Evolutionary conservation across 1,140 invertebrate species (phyloP), one percentile per base, ranked within the genome.

Genomic region (Papilio machaon): DNA sequence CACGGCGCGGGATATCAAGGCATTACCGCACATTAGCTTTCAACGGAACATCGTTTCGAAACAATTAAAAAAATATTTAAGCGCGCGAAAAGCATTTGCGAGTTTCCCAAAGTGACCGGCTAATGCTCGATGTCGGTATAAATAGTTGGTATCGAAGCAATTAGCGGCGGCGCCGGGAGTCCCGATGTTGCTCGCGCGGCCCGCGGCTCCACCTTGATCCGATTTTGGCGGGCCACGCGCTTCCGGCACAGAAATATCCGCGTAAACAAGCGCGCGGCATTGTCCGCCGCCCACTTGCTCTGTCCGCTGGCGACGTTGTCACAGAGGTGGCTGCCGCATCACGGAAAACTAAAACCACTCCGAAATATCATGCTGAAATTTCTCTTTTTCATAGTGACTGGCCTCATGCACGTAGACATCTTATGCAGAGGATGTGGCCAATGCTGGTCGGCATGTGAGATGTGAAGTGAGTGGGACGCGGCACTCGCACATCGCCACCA

Each of bases 181-280:
- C 10, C 10, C 60, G 60, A 23, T 23, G 19, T 30, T 19, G 19
- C 23, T 19, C 58, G 15, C 15, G 54, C 54, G 82, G 84, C 73
- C 79, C 83, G 84, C 85, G 82, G 80, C 86, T 86, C 90, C 87
- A 89, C 91, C 91, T 92, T 91, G 91, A 90, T 91, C 90, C 85
- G 89, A 89, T 91, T 90, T 89, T 85, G 74, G 87, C 83, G 86
- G 83, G 85, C 85, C 86, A 82, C 80, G 86, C 87, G 86, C 90
- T 91, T 92, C 91, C 91, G 91, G 91, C 88, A 91, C 91, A 82
- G 88, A 91, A 92, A 92, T 92, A 92, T 85, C 76, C 85, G 82
- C 89, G 90, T 91, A 91, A 91, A 90, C 90, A 91, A 70, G 80
- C 19, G 79, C 76, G 81, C 80, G 82, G 13, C 80, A 80, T 79